A percentile compares a stretch with the other conserved stretches of the same genome.
Evolutionary conservation across 1,140 invertebrate genomes (phyloP).

Genomic region (Branchinecta lindahli): DNA sequence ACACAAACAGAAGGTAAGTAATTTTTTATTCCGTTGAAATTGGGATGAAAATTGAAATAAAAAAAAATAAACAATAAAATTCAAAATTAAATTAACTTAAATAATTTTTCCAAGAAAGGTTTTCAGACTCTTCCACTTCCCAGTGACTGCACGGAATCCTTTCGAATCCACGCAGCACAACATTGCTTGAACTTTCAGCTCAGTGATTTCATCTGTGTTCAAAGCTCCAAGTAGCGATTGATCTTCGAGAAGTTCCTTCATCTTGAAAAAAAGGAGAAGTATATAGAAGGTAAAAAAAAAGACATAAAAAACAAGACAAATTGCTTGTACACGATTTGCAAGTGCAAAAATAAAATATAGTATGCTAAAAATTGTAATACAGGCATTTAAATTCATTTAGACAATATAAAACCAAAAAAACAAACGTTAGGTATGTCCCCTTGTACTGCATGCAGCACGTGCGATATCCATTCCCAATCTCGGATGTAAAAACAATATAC

Average conservation of each 20-base stretch:
- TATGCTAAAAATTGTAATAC: slow-evolving; percentile 9
- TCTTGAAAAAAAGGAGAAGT: too few species aligned
- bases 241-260: too few species aligned
- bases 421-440: too few species aligned
- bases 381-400: too few species aligned
- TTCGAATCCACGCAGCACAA: slow-evolving; percentile 7
- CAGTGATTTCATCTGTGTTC: slow-evolving; percentile 8
- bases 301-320: slow-evolving; percentile 6
- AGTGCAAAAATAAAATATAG: slow-evolving; percentile 2
- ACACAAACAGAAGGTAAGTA: slow-evolving; percentile 8
- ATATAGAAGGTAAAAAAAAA: slow-evolving; percentile 9
- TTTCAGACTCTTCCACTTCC: slow-evolving; percentile 8
- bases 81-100: slow-evolving; percentile 9
- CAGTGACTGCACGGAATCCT: slow-evolving; percentile 1
- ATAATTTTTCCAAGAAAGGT: slow-evolving; percentile 9
- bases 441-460: slow-evolving; percentile 7
- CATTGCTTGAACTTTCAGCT: slow-evolving; percentile 8
- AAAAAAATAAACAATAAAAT: slow-evolving; percentile 7
- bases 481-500: slow-evolving; percentile 9
- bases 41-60: slow-evolving; percentile 6
- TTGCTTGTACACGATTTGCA: slow-evolving; percentile 5
- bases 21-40: slow-evolving; percentile 9
- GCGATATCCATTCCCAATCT: slow-evolving; percentile 8
- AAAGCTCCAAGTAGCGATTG: slow-evolving; percentile 8
- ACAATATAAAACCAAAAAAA: too few species aligned